These are phyloP conservation scores for Ceratosolen fusciceps DNA, from an alignment of 1,140 invertebrate genomes.

Conservation along the genomic window DNA sequence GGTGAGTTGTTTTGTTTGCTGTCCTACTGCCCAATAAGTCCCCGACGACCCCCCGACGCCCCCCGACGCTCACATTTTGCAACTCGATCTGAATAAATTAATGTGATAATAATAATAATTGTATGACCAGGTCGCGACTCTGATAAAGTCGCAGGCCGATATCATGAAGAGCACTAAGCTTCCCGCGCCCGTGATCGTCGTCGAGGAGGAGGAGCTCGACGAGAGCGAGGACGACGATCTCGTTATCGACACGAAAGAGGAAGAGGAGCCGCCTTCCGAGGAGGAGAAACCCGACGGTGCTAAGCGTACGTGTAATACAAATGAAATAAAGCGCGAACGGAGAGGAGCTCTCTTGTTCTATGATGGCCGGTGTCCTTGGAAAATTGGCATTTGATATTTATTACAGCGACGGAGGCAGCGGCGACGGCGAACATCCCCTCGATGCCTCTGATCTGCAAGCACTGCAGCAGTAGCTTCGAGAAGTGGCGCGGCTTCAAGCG, in stretches of 20 bases:
- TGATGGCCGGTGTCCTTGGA: too few species aligned
- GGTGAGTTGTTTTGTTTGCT: too few species aligned
- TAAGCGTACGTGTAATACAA: not conserved
- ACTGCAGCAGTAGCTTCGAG: constrained; percentile 62
- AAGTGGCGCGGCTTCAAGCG: constrained; percentile 64
- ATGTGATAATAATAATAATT: too few species aligned
- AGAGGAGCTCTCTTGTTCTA: too few species aligned
- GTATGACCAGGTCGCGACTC: constrained; percentile 54
- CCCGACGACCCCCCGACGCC: too few species aligned
- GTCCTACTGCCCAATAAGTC: too few species aligned
- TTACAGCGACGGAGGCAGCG: not conserved
- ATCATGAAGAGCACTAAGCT: constrained; percentile 53
- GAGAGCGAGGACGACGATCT: constrained; percentile 54
- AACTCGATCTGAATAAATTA: too few species aligned
- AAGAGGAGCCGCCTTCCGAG: constrained; percentile 46
- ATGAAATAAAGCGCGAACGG: too few species aligned
- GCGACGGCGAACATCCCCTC: constrained; percentile 21
- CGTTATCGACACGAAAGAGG: constrained; percentile 55
- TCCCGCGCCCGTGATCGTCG: not conserved
- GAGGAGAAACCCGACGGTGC: constrained; percentile 23
- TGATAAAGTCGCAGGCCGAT: constrained; percentile 57
- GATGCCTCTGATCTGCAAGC: constrained; percentile 60
- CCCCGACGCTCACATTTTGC: too few species aligned
- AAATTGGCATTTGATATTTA: too few species aligned
- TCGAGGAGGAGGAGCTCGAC: constrained; percentile 44